Evolutionary conservation across 2,797 vertebrate genomes (phyloP).

Genomic region (Hoplostethus mediterraneus): DNA sequence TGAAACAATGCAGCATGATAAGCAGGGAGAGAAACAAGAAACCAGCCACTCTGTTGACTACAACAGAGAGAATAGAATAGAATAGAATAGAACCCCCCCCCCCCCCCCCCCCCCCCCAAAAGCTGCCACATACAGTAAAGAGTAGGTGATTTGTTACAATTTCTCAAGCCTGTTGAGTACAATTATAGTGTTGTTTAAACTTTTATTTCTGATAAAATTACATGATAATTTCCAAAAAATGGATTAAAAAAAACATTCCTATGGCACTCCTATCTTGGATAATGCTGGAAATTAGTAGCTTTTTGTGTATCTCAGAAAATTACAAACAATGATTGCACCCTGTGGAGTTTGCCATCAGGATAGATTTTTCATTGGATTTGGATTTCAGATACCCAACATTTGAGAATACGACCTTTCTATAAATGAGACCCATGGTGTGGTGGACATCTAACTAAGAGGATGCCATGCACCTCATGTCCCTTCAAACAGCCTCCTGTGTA

Average conservation of each 20-base stretch:
- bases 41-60: not conserved
- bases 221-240: no score
- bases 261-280: not conserved
- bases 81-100: slow-evolving; percentile 2
- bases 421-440: no score
- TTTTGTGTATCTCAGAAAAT: no score
- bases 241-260: not conserved
- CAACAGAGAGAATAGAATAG: slow-evolving; percentile 6
- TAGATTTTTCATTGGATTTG: no score
- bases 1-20: slow-evolving; percentile 46
- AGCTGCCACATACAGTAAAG: not conserved
- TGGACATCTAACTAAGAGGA: not conserved
- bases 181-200: not conserved
- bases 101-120: not conserved
- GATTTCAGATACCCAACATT: not conserved
- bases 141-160: slow-evolving; percentile 9
- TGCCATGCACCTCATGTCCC: not conserved
- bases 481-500: not conserved
- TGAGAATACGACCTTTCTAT: not conserved
- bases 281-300: no score
- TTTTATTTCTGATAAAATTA: not conserved
- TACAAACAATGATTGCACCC: no score
- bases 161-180: not conserved
- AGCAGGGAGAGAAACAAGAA: slow-evolving; percentile 26
- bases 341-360: no score